A percentile compares a stretch with the other conserved stretches of the same genome.
phyloP scores from a whole-genome alignment of 2,888 invertebrate genomes.

The Portevinia maculata region DNA sequence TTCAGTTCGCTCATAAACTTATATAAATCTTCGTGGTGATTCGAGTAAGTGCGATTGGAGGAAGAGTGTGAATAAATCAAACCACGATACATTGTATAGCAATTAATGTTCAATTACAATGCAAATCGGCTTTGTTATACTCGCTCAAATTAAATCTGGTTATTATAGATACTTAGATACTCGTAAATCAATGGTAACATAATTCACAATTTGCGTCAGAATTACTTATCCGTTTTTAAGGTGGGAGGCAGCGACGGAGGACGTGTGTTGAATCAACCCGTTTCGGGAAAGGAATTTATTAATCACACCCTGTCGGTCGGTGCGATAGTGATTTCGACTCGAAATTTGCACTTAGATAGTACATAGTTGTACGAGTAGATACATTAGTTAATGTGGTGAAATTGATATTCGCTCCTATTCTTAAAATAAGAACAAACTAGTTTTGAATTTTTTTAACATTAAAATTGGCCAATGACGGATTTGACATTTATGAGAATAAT shows the following conservation, averaged over 20 bases:
- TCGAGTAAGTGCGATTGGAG: background rate
- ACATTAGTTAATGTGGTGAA: slow-evolving; percentile 4
- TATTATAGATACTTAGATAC: slow-evolving; percentile 35
- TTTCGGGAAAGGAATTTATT: slow-evolving; percentile 51
- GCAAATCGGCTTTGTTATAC: slow-evolving; percentile 65
- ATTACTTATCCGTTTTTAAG: slow-evolving; percentile 2
- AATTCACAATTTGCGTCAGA: slow-evolving; percentile 54
- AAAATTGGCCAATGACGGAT: too few relatives aligned
- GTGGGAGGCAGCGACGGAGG: background rate
- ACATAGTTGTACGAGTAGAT: background rate
- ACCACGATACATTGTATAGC: slow-evolving; percentile 34
- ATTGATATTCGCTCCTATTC: slow-evolving; percentile 11
- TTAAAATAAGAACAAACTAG: background rate
- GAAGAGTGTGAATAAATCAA: slow-evolving; percentile 63
- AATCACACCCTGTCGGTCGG: slow-evolving; percentile 21
- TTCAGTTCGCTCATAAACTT: slow-evolving; percentile 42
- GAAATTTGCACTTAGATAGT: background rate
- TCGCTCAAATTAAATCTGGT: slow-evolving; percentile 43
- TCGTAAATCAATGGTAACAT: slow-evolving; percentile 51
- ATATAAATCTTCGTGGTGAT: slow-evolving; percentile 32
- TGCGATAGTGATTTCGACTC: background rate
- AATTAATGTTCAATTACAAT: slow-evolving; percentile 72
- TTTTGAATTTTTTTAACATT: slow-evolving; percentile 17
- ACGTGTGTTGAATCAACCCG: slow-evolving; percentile 55
- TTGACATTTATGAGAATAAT: too few relatives aligned